Base-by-base conservation (phyloP, 2,888 invertebrate species). In the Adelphocoris suturalis region DNA sequence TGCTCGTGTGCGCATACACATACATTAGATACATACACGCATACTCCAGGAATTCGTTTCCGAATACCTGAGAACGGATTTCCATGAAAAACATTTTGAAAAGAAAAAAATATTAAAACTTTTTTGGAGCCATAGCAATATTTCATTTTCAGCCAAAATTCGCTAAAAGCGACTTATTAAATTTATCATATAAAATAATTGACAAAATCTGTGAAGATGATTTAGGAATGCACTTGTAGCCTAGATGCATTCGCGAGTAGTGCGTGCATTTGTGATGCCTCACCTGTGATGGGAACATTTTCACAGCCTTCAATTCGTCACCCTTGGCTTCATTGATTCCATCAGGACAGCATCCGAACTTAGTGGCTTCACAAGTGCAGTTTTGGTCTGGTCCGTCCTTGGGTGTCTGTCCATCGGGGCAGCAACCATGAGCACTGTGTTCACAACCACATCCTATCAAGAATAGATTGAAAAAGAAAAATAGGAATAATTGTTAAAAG, bases 291-390 rank as follows among this genome's bases (percentile, higher is more conserved):
- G 4, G 89, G 89, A 37, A 90, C 55, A 92, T 96, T 95, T 80
- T 95, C 94, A 93, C 98, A 99, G 61, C 97, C 98, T 92, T 96
- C 96, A 93, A 97, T 93, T 97, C 96, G 19, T 96, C 95, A 80
- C 98, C 98, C 91, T 95, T 94, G 0, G 99, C 97, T 92, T 96
- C 95, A 13, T 95, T 96, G 55, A 94, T 93, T 13, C 98, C 98
- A 93, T 98, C 98, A 0, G 96, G 96, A 92, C 98, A 98, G 93
- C 98, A 98, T 7, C 98, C 98, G 92, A 94, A 96, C 93, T 96
- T 95, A 91, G 96, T 96, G 28, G 96, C 94, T 88, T 96, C 95
- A 92, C 98, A 98, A 90, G 96, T 95, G 92, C 99, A 99, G 86
- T 91, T 95, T 86, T 94, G 94, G 92, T 96, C 95, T 0, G 96